Evolutionary conservation across 1,140 invertebrate species (phyloP), one percentile per base, ranked within the genome.

Genomic region (Cephus cinctus): DNA sequence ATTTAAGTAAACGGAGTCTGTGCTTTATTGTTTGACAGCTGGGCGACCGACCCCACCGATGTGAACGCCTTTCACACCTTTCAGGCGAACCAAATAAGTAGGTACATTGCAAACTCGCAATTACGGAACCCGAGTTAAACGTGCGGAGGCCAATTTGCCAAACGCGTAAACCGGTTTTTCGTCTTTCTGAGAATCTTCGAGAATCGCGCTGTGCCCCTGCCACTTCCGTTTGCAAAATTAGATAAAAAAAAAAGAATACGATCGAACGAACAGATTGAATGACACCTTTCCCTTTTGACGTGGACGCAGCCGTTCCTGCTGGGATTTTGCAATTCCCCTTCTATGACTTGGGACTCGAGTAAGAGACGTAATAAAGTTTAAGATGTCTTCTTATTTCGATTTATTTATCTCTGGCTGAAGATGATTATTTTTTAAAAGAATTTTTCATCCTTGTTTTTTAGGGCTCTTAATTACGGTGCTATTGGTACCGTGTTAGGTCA

Each of bases 401-500:
- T 21, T 42, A n/a, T n/a, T n/a, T n/a, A n/a, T n/a, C n/a, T 42
- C 20, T 4, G 11, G 16, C 11, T 23, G 27, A 42, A n/a, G 21
- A 23, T 5, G 9, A 12, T 11, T n/a, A 39, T 25, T 23, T 20
- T 11, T 40, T 9, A 39, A 19, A 12, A 27, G 42, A 38, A 35
- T 43, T 36, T 44, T 11, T 21, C 2, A 5, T 19, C 31, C 23
- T 46, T 36, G 27, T 55, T 52, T 76, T 71, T 23, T 66, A 91
- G 88, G 51, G 83, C 86, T 2, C 71, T 92, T 11, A 91, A 93
- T 69, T 94, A 92, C 66, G 92, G 90, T 1, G 84, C 88, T 0
- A 81, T 93, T 46, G 91, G 91, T 3, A 81, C 83, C 2, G 82
- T 93, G 14, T 71, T 93, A 38, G 90, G 90, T 1, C 91, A 94